Conservation (phyloP, 2,888 invertebrate species). For the Aromia moschata region DNA sequence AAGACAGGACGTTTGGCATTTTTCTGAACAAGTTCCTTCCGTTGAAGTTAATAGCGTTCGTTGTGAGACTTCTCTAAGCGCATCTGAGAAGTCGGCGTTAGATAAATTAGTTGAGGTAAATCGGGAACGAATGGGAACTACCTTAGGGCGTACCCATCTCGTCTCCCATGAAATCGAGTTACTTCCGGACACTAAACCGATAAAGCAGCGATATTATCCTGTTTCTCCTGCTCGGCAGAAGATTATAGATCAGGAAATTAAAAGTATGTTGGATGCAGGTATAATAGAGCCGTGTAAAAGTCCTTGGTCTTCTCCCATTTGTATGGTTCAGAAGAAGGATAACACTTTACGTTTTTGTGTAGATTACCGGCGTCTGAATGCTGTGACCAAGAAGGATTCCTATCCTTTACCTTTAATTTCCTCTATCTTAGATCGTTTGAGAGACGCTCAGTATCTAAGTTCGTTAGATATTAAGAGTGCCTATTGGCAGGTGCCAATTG, state of each 20-base stretch:
- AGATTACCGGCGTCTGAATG: no score
- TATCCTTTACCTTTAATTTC: conserved; percentile 26
- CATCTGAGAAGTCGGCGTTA: neutral
- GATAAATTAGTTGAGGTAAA: conserved; percentile 18
- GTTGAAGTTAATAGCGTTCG: neutral
- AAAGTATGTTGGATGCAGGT: conserved; percentile 42
- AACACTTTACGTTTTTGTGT: conserved; percentile 8
- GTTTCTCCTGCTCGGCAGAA: conserved; percentile 33
- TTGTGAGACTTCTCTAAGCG: neutral
- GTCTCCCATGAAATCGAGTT: conserved; percentile 17
- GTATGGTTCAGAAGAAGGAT: no score
- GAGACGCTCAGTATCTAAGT: conserved; percentile 1
- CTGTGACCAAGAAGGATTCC: conserved; percentile 26
- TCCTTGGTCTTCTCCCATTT: conserved; percentile 49
- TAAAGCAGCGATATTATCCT: conserved; percentile 30
- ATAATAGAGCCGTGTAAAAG: conserved; percentile 42
- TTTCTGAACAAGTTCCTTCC: neutral
- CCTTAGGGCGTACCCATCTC: conserved; percentile 9
- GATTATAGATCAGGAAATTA: conserved; percentile 34
- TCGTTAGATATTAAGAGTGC: neutral
- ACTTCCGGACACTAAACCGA: conserved; percentile 1
- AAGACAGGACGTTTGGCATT: conserved; percentile 30
- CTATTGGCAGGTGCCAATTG: neutral
- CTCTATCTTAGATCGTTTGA: conserved; percentile 15
- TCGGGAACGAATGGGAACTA: conserved; percentile 18